Evolutionary conservation across 2,888 invertebrate genomes (phyloP).

Genomic region (Acanthopleura granulata): DNA sequence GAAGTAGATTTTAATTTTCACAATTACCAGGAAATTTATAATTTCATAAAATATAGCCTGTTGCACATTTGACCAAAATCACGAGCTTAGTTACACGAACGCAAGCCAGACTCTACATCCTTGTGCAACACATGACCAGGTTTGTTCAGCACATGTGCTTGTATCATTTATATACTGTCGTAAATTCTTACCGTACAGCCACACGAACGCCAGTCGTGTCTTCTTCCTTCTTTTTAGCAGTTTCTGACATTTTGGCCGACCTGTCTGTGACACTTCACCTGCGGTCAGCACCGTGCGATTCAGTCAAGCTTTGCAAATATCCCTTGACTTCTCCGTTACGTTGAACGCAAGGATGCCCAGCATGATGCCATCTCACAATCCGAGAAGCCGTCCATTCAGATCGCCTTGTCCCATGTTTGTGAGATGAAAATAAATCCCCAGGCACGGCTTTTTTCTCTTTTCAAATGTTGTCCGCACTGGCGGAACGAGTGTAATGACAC

Average conservation of each 20-base stretch:
- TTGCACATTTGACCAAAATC: no score
- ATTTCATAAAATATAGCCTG: no score
- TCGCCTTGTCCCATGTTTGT: neutral
- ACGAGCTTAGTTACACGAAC: no score
- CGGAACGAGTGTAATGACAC: neutral
- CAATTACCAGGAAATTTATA: no score
- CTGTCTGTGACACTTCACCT: no score
- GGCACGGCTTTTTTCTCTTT: neutral
- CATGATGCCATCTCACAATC: neutral
- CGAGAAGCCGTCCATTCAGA: neutral
- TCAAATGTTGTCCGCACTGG: neutral
- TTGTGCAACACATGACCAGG: no score
- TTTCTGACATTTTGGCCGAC: conserved; percentile 38
- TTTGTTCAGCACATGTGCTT: no score
- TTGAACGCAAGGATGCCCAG: neutral
- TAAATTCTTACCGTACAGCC: conserved; percentile 51
- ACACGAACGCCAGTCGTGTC: conserved; percentile 58
- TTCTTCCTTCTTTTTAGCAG: conserved; percentile 46
- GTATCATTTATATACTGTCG: no score
- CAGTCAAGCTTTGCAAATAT: no score
- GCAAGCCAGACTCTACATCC: no score
- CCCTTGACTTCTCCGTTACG: neutral
- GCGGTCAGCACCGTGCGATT: no score
- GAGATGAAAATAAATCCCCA: neutral
- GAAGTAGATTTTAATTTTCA: no score